Base-by-base conservation (phyloP, 1,140 invertebrate genomes). In the Stegodyphus dumicola region DNA sequence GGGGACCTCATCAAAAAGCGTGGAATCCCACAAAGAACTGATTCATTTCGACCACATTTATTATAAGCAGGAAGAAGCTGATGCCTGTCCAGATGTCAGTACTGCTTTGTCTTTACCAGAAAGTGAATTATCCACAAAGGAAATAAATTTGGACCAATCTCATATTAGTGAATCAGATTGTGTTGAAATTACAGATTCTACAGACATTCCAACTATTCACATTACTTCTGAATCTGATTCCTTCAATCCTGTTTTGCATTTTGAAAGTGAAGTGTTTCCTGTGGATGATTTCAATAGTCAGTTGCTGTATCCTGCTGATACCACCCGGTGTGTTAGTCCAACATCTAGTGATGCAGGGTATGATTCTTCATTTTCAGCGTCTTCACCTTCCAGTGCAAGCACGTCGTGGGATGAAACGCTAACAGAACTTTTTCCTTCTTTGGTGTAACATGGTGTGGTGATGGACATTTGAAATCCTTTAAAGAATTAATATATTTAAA, bases 21-120 rank as follows among this genome's bases (percentile, higher is more conserved):
- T 88, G 88, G 88, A 88, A 88, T 87, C 88, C 88, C 77, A 87
- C 88, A 88, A 88, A 88, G 88, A 88, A 87, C 79, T 87, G 66
- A 87, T 88, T 52, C 69, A 79, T 66, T 88, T 88, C 64, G 88
- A 88, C 74, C 88, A 88, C 67, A 83, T 88, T 33, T 88, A 88
- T 76, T 81, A 84, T 53, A 88, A 88, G 18, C 69, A 85, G 33
- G 60, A 77, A 75, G 49, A 67, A 53, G 73, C 51, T n/a, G 51
- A 64, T 10, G 18, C 10, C 18, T 73, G 18, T 49, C 13, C 53
- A 18, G n/a, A 6, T 70, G 53, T 33, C 18, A 49, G 7, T 60
- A 7, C 54, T 7, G n/a, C 7, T 67, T 7, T 18, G 13, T 67
- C 11, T 11, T 66, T 54, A 66, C 33, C 64, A 52, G 67, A 51